Evolutionary conservation across 1,140 invertebrate species (phyloP).

Genomic region (Harpegnathos saltator): DNA sequence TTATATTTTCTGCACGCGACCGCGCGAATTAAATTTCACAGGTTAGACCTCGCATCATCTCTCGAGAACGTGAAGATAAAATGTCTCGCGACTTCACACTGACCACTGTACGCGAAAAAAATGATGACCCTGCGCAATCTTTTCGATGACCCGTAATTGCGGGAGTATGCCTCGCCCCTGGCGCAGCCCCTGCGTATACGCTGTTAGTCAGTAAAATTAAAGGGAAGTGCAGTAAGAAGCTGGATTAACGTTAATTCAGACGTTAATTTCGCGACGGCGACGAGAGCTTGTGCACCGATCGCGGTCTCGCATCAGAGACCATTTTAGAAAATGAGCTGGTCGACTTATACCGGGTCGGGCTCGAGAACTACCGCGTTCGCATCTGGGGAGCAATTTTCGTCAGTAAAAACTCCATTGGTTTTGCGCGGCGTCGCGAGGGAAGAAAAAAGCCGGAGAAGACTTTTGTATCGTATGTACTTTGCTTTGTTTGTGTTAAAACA

Average conservation of each 20-base stretch:
- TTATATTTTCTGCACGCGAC: background rate
- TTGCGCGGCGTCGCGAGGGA: background rate
- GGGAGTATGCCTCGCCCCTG: background rate
- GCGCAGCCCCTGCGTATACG: background rate
- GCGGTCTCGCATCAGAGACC: background rate
- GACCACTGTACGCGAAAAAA: background rate
- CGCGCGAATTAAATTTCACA: background rate
- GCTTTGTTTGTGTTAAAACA: too few relatives aligned
- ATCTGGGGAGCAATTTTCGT: too few relatives aligned
- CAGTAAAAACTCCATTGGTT: background rate
- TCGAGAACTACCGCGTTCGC: background rate
- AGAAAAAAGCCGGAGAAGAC: background rate
- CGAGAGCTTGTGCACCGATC: background rate
- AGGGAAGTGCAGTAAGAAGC: slow-evolving; percentile 63
- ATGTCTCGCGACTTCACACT: background rate
- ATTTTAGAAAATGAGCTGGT: slow-evolving; percentile 4
- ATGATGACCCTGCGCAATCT: background rate
- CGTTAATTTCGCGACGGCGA: background rate
- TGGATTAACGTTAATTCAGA: slow-evolving; percentile 30
- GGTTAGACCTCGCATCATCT: background rate
- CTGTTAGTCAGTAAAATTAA: slow-evolving; percentile 1
- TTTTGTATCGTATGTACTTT: too few relatives aligned
- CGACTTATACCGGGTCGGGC: background rate
- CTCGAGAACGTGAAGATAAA: background rate
- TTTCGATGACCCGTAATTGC: background rate